A percentile compares a stretch with the other conserved stretches of the same genome.
These are phyloP conservation scores for Chaenodraco wilsoni DNA, from an alignment of 2,797 vertebrate species.

Conservation along the genomic window DNA sequence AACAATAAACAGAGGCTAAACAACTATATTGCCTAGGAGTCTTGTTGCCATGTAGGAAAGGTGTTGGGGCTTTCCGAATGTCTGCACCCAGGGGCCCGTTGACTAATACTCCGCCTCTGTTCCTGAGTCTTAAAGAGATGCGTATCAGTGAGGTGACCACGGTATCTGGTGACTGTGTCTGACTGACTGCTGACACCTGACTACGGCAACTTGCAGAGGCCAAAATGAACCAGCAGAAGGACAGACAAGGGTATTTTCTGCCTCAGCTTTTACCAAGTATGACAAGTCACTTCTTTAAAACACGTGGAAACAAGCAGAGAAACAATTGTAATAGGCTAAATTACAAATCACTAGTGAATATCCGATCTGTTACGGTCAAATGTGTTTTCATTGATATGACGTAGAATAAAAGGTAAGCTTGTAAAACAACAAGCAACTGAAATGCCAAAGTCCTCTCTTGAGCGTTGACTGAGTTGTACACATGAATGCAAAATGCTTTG, in stretches of 20 bases:
- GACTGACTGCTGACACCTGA: conserved; percentile 86
- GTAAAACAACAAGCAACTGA: background rate
- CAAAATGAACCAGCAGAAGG: conserved; percentile 87
- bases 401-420: background rate
- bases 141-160: conserved; percentile 23
- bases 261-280: conserved; percentile 4
- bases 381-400: background rate
- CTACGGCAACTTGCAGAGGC: conserved; percentile 63
- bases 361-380: background rate
- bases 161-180: conserved; percentile 61
- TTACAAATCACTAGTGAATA: background rate
- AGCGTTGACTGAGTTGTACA: background rate
- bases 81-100: too few relatives aligned
- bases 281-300: conserved; percentile 1
- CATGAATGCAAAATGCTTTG: conserved; percentile 5
- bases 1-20: too few relatives aligned
- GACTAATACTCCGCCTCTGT: too few relatives aligned
- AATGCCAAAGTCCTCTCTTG: conserved; percentile 7
- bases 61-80: too few relatives aligned
- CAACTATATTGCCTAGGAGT: too few relatives aligned
- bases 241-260: conserved; percentile 86
- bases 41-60: too few relatives aligned
- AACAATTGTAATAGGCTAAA: background rate
- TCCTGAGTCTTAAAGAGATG: conserved; percentile 21
- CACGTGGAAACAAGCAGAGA: background rate